Evolutionary conservation across 2,888 invertebrate genomes (phyloP).

Genomic region (Nysson spinosus): DNA sequence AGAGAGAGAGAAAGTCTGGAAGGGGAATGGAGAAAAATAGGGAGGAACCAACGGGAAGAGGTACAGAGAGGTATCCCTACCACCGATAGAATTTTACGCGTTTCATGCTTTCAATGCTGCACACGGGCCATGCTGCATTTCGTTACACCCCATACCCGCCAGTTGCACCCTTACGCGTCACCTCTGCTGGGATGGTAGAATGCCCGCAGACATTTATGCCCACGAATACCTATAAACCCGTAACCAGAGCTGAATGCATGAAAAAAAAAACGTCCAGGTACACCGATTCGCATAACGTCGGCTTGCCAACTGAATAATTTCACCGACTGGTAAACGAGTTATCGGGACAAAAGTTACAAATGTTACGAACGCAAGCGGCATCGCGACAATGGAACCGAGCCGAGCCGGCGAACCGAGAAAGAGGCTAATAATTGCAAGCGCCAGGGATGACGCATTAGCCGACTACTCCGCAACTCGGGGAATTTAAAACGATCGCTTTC

Average conservation of each 20-base stretch:
- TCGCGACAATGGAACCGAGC: slow-evolving; percentile 38
- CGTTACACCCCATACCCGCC: slow-evolving; percentile 5
- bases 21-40: slow-evolving; percentile 15
- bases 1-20: slow-evolving; percentile 18
- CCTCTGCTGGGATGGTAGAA: slow-evolving; percentile 14
- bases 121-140: slow-evolving; percentile 32
- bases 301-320: slow-evolving; percentile 51
- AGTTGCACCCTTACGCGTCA: slow-evolving; percentile 27
- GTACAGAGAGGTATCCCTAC: slow-evolving; percentile 16
- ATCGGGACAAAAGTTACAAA: slow-evolving; percentile 56
- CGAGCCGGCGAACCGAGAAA: slow-evolving; percentile 7
- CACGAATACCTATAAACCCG: background rate
- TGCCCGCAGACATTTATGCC: background rate
- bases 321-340: slow-evolving; percentile 52
- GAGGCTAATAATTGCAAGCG: slow-evolving; percentile 31
- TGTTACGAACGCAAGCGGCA: slow-evolving; percentile 43
- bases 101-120: slow-evolving; percentile 51
- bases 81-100: slow-evolving; percentile 64
- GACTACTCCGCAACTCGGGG: slow-evolving; percentile 4
- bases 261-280: slow-evolving; percentile 5
- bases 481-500: slow-evolving; percentile 9
- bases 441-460: slow-evolving; percentile 6
- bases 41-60: background rate
- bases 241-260: background rate
- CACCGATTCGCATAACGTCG: slow-evolving; percentile 40